Conservation (phyloP, 2,888 invertebrate species). For the Neria commutata region DNA sequence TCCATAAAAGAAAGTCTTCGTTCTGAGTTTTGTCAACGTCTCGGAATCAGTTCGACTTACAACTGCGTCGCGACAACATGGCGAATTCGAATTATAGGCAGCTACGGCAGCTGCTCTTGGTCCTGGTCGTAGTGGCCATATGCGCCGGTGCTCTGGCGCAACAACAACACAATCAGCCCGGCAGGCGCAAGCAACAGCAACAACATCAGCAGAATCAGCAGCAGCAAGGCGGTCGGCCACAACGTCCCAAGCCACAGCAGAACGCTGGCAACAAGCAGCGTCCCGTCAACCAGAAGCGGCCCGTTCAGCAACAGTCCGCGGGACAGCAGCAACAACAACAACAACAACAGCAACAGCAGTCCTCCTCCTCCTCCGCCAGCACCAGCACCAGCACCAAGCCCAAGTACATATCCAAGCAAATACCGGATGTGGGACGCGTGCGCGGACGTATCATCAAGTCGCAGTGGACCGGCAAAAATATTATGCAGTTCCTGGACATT, state of each 20-base stretch:
- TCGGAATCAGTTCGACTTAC: constrained; percentile 6
- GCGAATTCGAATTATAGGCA: constrained; percentile 9
- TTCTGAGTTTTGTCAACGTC: background rate
- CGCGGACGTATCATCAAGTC: constrained; percentile 45
- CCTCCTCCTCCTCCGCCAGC: too few species aligned
- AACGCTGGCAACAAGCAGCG: constrained; percentile 22
- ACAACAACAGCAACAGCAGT: constrained; percentile 20
- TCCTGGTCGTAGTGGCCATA: constrained; percentile 13
- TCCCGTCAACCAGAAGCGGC: constrained; percentile 25
- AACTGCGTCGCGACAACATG: constrained; percentile 20
- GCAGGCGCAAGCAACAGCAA: background rate
- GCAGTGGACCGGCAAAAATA: constrained; percentile 48
- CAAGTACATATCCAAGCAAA: constrained; percentile 35
- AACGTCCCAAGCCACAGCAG: background rate
- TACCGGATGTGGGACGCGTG: constrained; percentile 49
- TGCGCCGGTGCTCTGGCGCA: background rate
- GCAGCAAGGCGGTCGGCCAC: background rate
- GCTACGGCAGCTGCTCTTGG: constrained; percentile 3
- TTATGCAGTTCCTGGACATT: constrained; percentile 57
- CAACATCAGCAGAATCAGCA: background rate
- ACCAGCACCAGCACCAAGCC: background rate
- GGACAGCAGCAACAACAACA: constrained; percentile 11
- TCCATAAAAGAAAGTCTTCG: constrained; percentile 13
- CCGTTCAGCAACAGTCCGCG: constrained; percentile 18
- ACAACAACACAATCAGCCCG: background rate